A percentile compares a stretch with the other conserved stretches of the same genome.
Conservation (phyloP, 92 coral and sea anemone genomes). For the Phenganax subtilis region DNA sequence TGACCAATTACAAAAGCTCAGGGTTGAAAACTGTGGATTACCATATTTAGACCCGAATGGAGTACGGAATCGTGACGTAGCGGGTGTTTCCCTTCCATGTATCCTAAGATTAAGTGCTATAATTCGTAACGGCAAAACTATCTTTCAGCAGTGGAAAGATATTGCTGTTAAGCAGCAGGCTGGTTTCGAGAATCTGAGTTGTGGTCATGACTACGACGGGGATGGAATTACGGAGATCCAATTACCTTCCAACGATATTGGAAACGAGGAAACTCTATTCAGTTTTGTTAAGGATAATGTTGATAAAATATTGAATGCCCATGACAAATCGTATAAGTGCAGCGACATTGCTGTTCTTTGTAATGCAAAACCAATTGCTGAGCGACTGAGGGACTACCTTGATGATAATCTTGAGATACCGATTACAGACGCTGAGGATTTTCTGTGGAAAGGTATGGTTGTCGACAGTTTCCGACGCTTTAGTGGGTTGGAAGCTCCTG, state of each 20-base stretch:
- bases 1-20: not conserved
- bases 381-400: not conserved
- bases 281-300: not conserved
- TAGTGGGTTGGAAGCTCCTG: constrained; percentile 3
- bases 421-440: not conserved
- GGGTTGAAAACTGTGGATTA: not conserved
- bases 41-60: not conserved
- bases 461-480: constrained; percentile 5
- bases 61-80: not conserved
- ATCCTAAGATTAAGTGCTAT: not conserved
- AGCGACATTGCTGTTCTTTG: constrained; percentile 2
- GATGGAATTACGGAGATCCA: not conserved
- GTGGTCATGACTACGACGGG: constrained; percentile 9
- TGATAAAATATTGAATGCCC: not conserved
- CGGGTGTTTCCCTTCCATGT: too few relatives aligned
- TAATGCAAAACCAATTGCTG: not conserved
- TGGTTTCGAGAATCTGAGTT: not conserved
- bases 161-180: not conserved
- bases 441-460: not conserved
- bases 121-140: not conserved
- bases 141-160: not conserved
- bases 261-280: not conserved
- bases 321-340: not conserved
- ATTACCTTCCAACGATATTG: not conserved
- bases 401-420: not conserved